A percentile compares a stretch with the other conserved stretches of the same genome.
phyloP scores from a whole-genome alignment of 1,140 invertebrate genomes.

The Bombus picipes region DNA sequence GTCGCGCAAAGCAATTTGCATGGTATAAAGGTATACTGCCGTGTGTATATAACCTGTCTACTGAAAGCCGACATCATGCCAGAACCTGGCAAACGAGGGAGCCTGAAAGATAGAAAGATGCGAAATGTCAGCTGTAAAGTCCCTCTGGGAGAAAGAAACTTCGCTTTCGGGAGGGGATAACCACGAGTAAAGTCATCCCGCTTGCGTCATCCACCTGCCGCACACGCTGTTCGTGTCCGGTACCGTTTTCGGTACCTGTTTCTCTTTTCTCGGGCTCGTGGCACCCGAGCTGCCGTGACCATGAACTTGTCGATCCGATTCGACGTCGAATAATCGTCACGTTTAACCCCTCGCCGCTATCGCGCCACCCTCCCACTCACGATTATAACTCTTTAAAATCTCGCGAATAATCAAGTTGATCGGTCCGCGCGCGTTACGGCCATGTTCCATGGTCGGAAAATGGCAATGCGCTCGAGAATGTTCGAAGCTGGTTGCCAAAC shows the following conservation, averaged over 20 bases:
- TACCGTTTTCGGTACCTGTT: conserved; percentile 55
- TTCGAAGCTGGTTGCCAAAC: not conserved
- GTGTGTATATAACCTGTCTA: not conserved
- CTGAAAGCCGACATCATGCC: not conserved
- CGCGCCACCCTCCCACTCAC: not conserved
- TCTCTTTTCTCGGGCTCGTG: not conserved
- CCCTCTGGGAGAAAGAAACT: conserved; percentile 40
- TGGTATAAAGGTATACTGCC: not conserved
- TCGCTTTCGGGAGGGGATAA: conserved; percentile 31
- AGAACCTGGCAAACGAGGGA: conserved; percentile 29
- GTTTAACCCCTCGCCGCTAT: not conserved
- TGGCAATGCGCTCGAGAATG: too few relatives aligned
- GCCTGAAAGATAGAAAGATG: conserved; percentile 35
- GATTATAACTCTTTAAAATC: not conserved
- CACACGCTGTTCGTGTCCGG: conserved; percentile 42
- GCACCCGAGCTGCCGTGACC: not conserved
- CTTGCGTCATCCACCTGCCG: conserved; percentile 64
- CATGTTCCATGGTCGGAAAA: not conserved
- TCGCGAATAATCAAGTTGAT: not conserved
- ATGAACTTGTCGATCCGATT: conserved; percentile 33
- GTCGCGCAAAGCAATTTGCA: conserved; percentile 10
- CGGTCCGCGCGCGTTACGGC: too few relatives aligned
- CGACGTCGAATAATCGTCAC: not conserved
- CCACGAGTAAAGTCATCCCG: conserved; percentile 59
- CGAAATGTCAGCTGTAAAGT: conserved; percentile 58